Base-by-base conservation (phyloP, 2,888 invertebrate genomes). In the Sesia bembeciformis region DNA sequence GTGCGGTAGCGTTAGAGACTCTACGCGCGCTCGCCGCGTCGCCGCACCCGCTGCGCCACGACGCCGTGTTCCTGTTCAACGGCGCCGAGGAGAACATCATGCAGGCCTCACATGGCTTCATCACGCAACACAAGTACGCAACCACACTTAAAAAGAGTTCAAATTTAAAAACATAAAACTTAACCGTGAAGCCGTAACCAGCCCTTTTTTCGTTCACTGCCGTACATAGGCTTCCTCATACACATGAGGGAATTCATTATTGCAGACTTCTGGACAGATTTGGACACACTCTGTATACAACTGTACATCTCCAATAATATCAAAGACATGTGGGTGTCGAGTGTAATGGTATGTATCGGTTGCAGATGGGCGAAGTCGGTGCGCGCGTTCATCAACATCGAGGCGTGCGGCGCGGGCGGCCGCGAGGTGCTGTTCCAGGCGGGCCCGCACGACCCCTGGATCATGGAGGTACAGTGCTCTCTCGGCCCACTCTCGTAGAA, bases 1-100 rank as follows among this genome's bases (percentile, higher is more conserved):
- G 97, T 87, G 95, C 95, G 42, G 94, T 96, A 60, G 93, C 96
- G 94, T 84, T 97, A 78, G 97, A 97, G 86, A 91, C 93, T 60
- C 74, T 96, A 67, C 91, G 95, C 62, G 93, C 95, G 55, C 88
- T 95, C 65, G 91, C 93, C 40, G 76, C 83, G 5, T 84, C 91
- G 56, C 82, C 89, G 55, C 82, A 82, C 54, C 90, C 93, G 62
- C 90, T 96, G 59, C 91, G 91, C 54, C 94, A 95, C 83, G 94
- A 93, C 80, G 91, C 96, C 59, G 90, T 97, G 62, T 94, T 97
- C 81, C 91, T 97, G 60, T 95, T 97, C 80, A 97, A 97, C 84
- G 97, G 97, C 58, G 97, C 96, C 53, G 97, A 97, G 86, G 97
- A 97, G 88, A 96, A 96, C 87, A 93, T 96, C 73, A 90, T 96